Conservation (phyloP, 2,888 invertebrate genomes). For the Macaria liturata region DNA sequence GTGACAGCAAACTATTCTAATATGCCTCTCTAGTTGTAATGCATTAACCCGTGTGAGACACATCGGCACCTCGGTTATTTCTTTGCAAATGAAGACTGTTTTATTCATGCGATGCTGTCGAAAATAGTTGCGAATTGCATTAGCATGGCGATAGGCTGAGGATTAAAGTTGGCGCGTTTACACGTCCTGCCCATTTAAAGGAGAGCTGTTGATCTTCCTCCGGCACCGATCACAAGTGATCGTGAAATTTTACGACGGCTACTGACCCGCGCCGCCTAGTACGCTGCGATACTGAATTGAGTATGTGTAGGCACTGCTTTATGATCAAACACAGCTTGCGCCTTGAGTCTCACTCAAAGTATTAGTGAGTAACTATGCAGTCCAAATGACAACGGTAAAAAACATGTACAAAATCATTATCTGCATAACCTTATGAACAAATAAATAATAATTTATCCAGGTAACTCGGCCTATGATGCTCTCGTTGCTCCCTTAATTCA, state of each 20-base stretch:
- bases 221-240: slow-evolving; percentile 46
- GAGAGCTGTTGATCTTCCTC: slow-evolving; percentile 47
- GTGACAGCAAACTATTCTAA: slow-evolving; percentile 54
- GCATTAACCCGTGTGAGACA: slow-evolving; percentile 33
- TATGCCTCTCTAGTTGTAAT: too few relatives aligned
- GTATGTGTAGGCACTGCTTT: slow-evolving; percentile 51
- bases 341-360: too few relatives aligned
- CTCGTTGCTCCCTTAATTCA: slow-evolving; percentile 33
- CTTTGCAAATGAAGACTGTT: slow-evolving; percentile 20
- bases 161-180: slow-evolving; percentile 29
- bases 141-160: slow-evolving; percentile 34
- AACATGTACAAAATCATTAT: too few relatives aligned
- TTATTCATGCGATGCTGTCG: too few relatives aligned
- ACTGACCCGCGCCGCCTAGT: slow-evolving; percentile 56
- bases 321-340: slow-evolving; percentile 26
- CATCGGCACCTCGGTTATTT: slow-evolving; percentile 44
- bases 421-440: too few relatives aligned
- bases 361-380: too few relatives aligned
- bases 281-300: slow-evolving; percentile 59
- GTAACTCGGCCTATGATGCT: too few relatives aligned
- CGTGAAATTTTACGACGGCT: slow-evolving; percentile 70
- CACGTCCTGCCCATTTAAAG: slow-evolving; percentile 33
- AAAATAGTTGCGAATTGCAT: slow-evolving; percentile 39
- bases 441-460: background rate
- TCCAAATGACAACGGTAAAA: too few relatives aligned